phyloP scores from a whole-genome alignment of 30 jellyfish, hydroid and myxozoan species.

The Chironex yamaguchii region DNA sequence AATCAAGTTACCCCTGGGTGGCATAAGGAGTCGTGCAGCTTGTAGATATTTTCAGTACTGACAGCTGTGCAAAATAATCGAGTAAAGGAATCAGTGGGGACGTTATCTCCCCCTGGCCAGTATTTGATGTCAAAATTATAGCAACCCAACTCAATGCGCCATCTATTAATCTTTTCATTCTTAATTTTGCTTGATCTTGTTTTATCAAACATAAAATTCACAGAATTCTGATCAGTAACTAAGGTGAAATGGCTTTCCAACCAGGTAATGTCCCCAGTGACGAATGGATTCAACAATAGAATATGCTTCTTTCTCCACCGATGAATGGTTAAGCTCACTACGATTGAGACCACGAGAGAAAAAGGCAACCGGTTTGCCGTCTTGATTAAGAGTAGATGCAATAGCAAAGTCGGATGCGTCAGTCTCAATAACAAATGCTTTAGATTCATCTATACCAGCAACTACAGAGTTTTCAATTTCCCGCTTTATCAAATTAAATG shows the following conservation, averaged over 20 bases:
- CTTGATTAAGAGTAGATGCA: slow-evolving; percentile 60
- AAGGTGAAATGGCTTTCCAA: slow-evolving; percentile 49
- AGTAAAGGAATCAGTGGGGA: neutral
- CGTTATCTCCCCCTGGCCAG: slow-evolving; percentile 32
- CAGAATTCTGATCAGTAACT: slow-evolving; percentile 67
- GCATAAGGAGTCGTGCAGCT: slow-evolving; percentile 15
- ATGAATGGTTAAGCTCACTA: slow-evolving; percentile 9
- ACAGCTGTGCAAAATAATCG: too few relatives aligned
- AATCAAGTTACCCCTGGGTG: too few relatives aligned
- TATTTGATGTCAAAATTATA: slow-evolving; percentile 46
- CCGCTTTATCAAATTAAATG: slow-evolving; percentile 2
- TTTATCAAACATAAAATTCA: slow-evolving; percentile 67
- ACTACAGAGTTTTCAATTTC: neutral
- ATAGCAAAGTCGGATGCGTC: slow-evolving; percentile 71
- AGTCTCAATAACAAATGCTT: slow-evolving; percentile 49
- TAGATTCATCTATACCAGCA: slow-evolving; percentile 50
- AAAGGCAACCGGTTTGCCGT: slow-evolving; percentile 60
- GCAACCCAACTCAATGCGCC: slow-evolving; percentile 73
- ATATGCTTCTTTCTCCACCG: slow-evolving; percentile 67
- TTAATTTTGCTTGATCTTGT: slow-evolving; percentile 64
- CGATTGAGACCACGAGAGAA: slow-evolving; percentile 6
- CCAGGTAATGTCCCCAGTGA: slow-evolving; percentile 73
- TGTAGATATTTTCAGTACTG: neutral
- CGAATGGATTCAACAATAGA: slow-evolving; percentile 68
- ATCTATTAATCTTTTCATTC: slow-evolving; percentile 57